A percentile compares a stretch with the other conserved stretches of the same genome.
Conservation (phyloP, 2,113 vertebrate genomes). For the Neodontobutis hainanensis region DNA sequence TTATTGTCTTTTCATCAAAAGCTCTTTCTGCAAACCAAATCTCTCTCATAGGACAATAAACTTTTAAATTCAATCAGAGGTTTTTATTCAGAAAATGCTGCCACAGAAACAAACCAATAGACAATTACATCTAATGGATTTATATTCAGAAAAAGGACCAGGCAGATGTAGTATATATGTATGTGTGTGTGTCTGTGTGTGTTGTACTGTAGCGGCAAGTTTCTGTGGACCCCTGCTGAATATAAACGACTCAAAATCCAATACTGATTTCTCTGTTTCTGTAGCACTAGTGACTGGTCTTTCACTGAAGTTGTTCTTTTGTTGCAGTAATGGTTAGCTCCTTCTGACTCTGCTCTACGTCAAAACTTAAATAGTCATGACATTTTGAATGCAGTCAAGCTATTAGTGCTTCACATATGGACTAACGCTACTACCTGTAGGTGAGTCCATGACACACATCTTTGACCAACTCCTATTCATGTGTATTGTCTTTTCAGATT, state of each 20-base stretch:
- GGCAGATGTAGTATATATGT: neutral
- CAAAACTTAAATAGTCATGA: neutral
- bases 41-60: constrained; percentile 41
- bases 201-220: constrained; percentile 49
- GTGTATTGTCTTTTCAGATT: too few relatives aligned
- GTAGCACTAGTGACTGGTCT: constrained; percentile 39
- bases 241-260: constrained; percentile 67
- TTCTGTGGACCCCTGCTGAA: constrained; percentile 54
- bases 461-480: too few relatives aligned
- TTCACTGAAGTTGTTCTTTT: constrained; percentile 21
- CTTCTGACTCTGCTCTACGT: constrained; percentile 1
- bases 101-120: constrained; percentile 8
- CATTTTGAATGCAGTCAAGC: neutral
- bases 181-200: neutral
- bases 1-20: constrained; percentile 46
- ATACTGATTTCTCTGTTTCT: constrained; percentile 48
- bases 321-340: constrained; percentile 31
- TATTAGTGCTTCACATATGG: too few relatives aligned
- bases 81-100: constrained; percentile 37
- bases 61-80: constrained; percentile 37
- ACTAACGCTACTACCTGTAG: too few relatives aligned
- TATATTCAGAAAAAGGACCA: constrained; percentile 17
- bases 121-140: constrained; percentile 56
- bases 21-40: constrained; percentile 51
- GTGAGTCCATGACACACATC: too few relatives aligned